These are phyloP conservation scores for Takifugu ocellatus DNA, from an alignment of 2,797 vertebrate genomes.

Conservation along the genomic window DNA sequence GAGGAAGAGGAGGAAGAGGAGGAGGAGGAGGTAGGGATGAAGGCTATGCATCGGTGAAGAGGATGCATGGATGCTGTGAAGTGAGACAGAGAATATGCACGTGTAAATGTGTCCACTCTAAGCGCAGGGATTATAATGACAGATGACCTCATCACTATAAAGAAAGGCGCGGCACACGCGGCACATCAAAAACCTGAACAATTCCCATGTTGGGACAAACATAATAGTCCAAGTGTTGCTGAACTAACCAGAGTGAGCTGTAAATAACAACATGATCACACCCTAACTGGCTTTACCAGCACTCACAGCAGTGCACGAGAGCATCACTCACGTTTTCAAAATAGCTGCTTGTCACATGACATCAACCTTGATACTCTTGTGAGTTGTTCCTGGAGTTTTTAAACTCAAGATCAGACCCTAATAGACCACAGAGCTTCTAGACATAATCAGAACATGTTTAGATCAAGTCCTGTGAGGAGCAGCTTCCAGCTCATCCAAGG, in stretches of 20 bases:
- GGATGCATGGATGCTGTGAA: not conserved
- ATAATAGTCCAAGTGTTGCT: conserved; percentile 1
- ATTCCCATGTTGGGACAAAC: conserved; percentile 11
- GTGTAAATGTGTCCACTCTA: not conserved
- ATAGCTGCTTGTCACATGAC: no score
- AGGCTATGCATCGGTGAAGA: conserved; percentile 10
- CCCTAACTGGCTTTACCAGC: not conserved
- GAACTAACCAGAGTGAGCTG: conserved; percentile 5
- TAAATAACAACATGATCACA: conserved; percentile 27
- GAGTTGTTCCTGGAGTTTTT: no score
- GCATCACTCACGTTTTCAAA: not conserved
- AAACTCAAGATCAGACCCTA: no score
- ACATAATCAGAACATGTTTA: no score
- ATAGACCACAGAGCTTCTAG: no score
- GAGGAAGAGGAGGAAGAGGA: not conserved
- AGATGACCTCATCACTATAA: not conserved
- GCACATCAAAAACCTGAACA: conserved; percentile 1
- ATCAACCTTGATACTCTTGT: no score
- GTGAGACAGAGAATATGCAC: not conserved
- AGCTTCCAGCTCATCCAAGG: no score
- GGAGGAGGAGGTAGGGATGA: conserved; percentile 11
- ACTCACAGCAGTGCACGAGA: not conserved
- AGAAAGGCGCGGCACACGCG: not conserved
- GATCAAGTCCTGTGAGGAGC: no score
- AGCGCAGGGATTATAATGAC: conserved; percentile 23